Conservation (phyloP, 1,140 invertebrate species). For the Gonatopus flavifemur region DNA sequence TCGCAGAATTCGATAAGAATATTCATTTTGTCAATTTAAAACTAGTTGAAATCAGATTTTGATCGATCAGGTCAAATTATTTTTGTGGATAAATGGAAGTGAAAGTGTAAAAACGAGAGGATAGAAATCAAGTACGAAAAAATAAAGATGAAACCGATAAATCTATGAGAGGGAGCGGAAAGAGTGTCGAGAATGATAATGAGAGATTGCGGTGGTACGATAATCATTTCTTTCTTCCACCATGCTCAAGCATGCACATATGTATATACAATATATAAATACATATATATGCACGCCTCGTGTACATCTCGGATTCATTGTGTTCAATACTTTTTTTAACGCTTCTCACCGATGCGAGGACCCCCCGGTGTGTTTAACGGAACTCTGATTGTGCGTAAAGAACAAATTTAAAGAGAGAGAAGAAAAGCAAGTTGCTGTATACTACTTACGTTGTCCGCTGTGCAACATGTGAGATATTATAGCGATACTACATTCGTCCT, state of each 20-base stretch:
- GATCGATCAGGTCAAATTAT: too few species aligned
- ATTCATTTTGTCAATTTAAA: too few species aligned
- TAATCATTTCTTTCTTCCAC: slow-evolving; percentile 31
- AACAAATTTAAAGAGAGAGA: slow-evolving; percentile 1
- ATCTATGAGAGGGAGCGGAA: slow-evolving; percentile 23
- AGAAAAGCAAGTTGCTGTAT: neutral
- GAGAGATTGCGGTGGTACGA: slow-evolving; percentile 39
- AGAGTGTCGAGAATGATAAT: slow-evolving; percentile 43
- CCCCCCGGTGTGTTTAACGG: slow-evolving; percentile 40
- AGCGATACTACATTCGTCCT: too few species aligned
- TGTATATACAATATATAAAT: slow-evolving; percentile 19
- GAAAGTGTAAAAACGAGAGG: too few species aligned
- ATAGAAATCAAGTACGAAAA: too few species aligned
- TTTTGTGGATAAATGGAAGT: too few species aligned
- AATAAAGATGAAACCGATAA: too few species aligned
- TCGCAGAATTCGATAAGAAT: too few species aligned
- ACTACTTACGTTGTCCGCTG: neutral
- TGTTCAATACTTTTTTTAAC: slow-evolving; percentile 30
- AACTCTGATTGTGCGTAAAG: slow-evolving; percentile 29
- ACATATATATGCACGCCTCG: slow-evolving; percentile 8
- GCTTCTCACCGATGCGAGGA: slow-evolving; percentile 30
- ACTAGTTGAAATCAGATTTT: too few species aligned
- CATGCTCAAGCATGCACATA: neutral
- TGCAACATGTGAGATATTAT: too few species aligned
- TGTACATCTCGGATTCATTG: slow-evolving; percentile 15